Conservation (phyloP, 2,888 invertebrate genomes). For the Caenorhabditis sp. region DNA sequence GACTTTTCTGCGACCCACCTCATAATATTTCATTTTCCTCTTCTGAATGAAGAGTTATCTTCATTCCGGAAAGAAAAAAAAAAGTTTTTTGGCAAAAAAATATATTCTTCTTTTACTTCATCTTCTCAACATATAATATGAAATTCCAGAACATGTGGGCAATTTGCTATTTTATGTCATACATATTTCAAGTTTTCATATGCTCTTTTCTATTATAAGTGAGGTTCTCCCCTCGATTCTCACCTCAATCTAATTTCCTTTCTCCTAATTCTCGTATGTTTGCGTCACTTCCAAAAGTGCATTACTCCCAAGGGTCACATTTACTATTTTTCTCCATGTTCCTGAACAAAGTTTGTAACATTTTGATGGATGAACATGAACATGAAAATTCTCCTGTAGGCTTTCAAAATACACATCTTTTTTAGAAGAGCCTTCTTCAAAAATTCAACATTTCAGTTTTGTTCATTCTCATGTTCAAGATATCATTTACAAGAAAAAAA, state of each 20-base stretch:
- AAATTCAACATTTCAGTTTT: too few species aligned
- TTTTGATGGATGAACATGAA: not conserved
- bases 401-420: too few species aligned
- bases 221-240: too few species aligned
- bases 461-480: not conserved
- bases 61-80: too few species aligned
- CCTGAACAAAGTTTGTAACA: not conserved
- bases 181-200: not conserved
- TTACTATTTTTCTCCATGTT: not conserved
- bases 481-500: not conserved
- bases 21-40: too few species aligned
- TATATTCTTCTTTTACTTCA: not conserved
- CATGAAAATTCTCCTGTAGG: not conserved
- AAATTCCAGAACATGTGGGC: not conserved
- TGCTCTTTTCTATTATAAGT: not conserved
- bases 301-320: not conserved
- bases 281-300: not conserved
- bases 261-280: not conserved
- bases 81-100: not conserved
- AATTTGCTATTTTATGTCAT: slow-evolving; percentile 1
- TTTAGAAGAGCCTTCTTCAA: not conserved
- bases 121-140: not conserved
- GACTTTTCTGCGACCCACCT: too few species aligned
- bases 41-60: too few species aligned
- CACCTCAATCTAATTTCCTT: not conserved